Percentiles rank a stretch among this genome's conserved stretches.
phyloP scores from a whole-genome alignment of 1,140 invertebrate genomes.

The Dendroctonus ponderosae region DNA sequence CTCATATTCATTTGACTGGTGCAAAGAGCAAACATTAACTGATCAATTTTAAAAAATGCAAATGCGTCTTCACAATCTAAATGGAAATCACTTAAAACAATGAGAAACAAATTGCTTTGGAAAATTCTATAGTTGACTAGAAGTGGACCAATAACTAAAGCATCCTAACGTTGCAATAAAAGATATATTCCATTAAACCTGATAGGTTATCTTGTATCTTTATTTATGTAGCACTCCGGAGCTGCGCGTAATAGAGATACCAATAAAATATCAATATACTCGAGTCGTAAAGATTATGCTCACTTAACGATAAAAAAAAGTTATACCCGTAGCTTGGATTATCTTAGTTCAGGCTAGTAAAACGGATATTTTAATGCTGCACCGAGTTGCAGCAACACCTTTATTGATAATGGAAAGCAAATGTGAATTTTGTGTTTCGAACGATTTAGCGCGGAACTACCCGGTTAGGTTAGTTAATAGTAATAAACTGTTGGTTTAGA shows the following conservation, averaged over 20 bases:
- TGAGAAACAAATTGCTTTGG: too few species aligned
- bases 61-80: too few species aligned
- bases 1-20: too few species aligned
- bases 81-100: too few species aligned
- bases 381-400: not conserved
- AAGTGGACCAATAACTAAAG: too few species aligned
- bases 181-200: slow-evolving; percentile 7
- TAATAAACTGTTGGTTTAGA: too few species aligned
- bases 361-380: slow-evolving; percentile 3
- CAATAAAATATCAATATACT: slow-evolving; percentile 10
- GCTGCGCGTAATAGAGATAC: slow-evolving; percentile 1
- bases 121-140: too few species aligned
- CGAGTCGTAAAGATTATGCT: not conserved
- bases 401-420: not conserved
- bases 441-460: too few species aligned
- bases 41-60: too few species aligned
- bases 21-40: too few species aligned
- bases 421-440: too few species aligned
- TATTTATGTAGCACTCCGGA: slow-evolving; percentile 15
- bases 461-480: too few species aligned
- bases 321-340: not conserved
- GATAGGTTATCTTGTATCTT: slow-evolving; percentile 12
- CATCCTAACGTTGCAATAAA: not conserved
- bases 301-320: slow-evolving; percentile 6
- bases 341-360: slow-evolving; percentile 6